Evolutionary conservation across 1,140 invertebrate species (phyloP).

Genomic region (Ylistrum balloti): DNA sequence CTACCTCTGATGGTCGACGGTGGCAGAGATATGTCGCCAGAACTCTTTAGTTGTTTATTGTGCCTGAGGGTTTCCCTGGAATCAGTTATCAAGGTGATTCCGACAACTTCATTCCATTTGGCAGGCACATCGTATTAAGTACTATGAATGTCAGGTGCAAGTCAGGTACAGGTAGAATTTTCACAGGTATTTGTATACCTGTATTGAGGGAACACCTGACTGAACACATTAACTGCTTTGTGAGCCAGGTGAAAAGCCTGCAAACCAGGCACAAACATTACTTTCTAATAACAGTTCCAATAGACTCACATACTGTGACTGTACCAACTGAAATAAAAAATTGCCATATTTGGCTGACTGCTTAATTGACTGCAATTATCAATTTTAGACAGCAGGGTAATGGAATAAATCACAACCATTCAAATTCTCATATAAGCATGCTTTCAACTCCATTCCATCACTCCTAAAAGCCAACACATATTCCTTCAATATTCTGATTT

Average conservation of each 20-base stretch:
- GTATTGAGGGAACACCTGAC: neutral
- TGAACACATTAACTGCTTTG: neutral
- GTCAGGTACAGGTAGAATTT: slow-evolving; percentile 38
- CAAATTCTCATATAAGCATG: neutral
- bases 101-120: slow-evolving; percentile 38
- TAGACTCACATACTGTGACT: neutral
- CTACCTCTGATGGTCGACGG: neutral
- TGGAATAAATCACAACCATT: slow-evolving; percentile 16
- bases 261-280: slow-evolving; percentile 8
- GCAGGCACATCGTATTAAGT: slow-evolving; percentile 38
- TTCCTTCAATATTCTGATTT: too few relatives aligned
- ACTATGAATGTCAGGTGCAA: slow-evolving; percentile 27
- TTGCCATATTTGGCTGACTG: neutral
- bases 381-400: slow-evolving; percentile 7
- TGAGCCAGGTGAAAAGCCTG: slow-evolving; percentile 30
- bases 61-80: neutral
- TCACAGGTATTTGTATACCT: slow-evolving; percentile 38
- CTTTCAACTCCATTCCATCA: neutral
- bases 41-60: slow-evolving; percentile 29
- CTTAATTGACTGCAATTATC: slow-evolving; percentile 18
- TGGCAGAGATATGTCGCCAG: neutral
- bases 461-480: neutral
- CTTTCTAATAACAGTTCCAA: slow-evolving; percentile 11
- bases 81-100: slow-evolving; percentile 5
- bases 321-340: slow-evolving; percentile 1